These are phyloP conservation scores for Malaclemys terrapin DNA, from an alignment of 2,113 vertebrate genomes.

Conservation along the genomic window DNA sequence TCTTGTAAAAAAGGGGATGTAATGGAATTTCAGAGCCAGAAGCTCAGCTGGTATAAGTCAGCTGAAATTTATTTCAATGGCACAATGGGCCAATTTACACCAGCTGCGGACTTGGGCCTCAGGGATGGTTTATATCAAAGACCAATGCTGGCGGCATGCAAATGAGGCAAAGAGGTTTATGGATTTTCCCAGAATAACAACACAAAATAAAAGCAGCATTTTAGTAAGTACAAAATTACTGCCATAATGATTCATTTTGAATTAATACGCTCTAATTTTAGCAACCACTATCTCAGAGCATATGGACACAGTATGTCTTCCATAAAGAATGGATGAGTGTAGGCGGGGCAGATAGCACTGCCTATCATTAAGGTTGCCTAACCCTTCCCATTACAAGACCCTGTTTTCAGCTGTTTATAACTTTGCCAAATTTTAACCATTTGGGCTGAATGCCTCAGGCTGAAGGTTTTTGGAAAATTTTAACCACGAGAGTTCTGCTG, in stretches of 20 bases:
- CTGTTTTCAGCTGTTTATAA: background rate
- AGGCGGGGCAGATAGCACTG: background rate
- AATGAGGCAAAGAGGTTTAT: background rate
- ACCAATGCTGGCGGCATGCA: accelerated
- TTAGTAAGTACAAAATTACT: background rate
- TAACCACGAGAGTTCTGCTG: background rate
- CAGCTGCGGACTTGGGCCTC: background rate
- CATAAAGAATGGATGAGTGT: background rate
- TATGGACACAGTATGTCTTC: background rate
- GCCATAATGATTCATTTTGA: background rate
- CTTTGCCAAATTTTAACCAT: background rate
- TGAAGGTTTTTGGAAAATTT: accelerated
- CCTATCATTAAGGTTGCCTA: background rate
- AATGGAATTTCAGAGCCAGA: background rate
- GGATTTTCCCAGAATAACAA: background rate
- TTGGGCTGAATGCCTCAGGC: background rate
- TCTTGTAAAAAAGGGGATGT: background rate
- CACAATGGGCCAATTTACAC: background rate
- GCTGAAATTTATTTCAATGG: constrained; percentile 1
- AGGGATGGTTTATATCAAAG: background rate
- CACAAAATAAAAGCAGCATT: background rate
- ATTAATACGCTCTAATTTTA: background rate
- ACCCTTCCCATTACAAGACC: background rate
- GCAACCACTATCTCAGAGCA: background rate
- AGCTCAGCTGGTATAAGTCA: constrained; percentile 4